Conservation (phyloP, 2,888 invertebrate genomes). For the Antheraea assamensis region DNA sequence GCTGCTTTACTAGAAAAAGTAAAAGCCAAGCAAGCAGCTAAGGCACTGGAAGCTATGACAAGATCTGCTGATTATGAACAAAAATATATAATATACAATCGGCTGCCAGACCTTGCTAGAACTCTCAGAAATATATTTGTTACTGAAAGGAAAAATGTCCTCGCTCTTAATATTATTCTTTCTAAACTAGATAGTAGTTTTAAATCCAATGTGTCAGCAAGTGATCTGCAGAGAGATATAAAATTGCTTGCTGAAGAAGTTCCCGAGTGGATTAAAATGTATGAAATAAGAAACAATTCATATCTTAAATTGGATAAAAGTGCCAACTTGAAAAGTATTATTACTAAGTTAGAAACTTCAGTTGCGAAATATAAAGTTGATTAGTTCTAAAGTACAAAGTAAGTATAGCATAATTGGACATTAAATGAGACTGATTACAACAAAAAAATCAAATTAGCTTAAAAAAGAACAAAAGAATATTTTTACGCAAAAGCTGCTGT, state of each 20-base stretch:
- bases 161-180: constrained; percentile 88
- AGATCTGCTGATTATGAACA: constrained; percentile 87
- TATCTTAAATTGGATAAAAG: constrained; percentile 90
- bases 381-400: constrained; percentile 32
- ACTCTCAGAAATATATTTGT: constrained; percentile 93
- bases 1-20: constrained; percentile 92
- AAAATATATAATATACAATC: constrained; percentile 87
- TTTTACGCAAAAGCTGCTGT: neutral
- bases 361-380: constrained; percentile 76
- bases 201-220: constrained; percentile 84
- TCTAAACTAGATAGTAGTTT: constrained; percentile 91
- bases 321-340: constrained; percentile 86
- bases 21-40: constrained; percentile 93
- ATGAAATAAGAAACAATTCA: constrained; percentile 85
- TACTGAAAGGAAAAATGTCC: constrained; percentile 92
- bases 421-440: neutral
- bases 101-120: constrained; percentile 92
- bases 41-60: constrained; percentile 92
- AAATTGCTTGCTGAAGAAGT: constrained; percentile 87
- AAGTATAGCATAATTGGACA: neutral
- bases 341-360: constrained; percentile 84
- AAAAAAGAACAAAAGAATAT: neutral
- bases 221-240: constrained; percentile 89
- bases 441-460: neutral
- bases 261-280: constrained; percentile 89